A percentile compares a stretch with the other conserved stretches of the same genome.
phyloP scores from a whole-genome alignment of 2,113 vertebrate species.

The Oostethus manadensis region DNA sequence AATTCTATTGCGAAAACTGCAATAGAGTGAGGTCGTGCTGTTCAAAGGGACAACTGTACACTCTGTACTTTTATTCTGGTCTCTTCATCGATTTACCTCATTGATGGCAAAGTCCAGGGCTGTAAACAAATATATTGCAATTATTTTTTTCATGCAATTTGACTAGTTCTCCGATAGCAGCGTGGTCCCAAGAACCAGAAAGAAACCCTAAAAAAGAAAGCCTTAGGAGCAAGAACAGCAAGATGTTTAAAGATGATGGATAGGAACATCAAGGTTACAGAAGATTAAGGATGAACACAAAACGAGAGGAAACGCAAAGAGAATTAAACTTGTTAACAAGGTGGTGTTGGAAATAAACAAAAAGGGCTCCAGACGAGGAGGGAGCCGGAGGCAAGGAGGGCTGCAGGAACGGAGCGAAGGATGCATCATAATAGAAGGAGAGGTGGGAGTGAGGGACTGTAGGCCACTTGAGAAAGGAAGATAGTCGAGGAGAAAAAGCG shows the following conservation, averaged over 20 bases:
- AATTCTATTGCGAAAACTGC: too few species aligned
- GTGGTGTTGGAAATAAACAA: not conserved
- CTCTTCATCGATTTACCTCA: too few species aligned
- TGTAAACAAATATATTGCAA: too few species aligned
- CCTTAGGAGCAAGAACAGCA: too few species aligned
- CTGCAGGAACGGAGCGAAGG: constrained; percentile 9
- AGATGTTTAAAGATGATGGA: not conserved
- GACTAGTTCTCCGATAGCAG: too few species aligned
- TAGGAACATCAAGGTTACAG: constrained; percentile 7
- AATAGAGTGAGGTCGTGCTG: too few species aligned
- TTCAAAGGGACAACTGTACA: too few species aligned
- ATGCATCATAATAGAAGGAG: constrained; percentile 30
- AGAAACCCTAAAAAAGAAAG: not conserved
- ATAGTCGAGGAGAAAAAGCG: constrained; percentile 11
- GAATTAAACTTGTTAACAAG: constrained; percentile 5
- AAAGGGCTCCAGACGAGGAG: not conserved
- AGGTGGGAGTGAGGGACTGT: constrained; percentile 14
- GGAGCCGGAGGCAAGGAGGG: constrained; percentile 4
- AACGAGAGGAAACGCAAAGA: not conserved
- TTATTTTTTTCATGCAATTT: too few species aligned
- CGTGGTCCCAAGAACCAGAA: too few species aligned
- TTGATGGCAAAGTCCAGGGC: too few species aligned
- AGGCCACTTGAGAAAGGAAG: constrained; percentile 19
- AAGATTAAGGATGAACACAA: not conserved
- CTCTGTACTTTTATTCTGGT: too few species aligned